Conservation (phyloP, 2,797 vertebrate genomes). For the Mionectes olivaceus region DNA sequence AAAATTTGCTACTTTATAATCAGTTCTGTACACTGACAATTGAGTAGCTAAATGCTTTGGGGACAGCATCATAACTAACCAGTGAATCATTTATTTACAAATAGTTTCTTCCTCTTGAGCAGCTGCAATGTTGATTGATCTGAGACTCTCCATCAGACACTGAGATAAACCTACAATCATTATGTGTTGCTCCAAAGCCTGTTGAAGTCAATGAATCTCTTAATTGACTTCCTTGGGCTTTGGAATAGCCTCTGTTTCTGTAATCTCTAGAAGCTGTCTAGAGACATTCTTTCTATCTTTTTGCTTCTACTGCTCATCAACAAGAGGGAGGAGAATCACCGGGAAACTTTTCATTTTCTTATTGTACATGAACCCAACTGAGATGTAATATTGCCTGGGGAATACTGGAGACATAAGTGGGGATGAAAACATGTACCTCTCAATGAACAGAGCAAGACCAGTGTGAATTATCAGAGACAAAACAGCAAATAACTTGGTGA, state of each 20-base stretch:
- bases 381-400: background rate
- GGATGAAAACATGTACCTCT: background rate
- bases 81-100: constrained; percentile 21
- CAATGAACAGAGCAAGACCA: background rate
- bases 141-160: background rate
- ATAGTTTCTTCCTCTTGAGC: background rate
- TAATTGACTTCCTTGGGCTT: background rate
- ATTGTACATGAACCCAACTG: background rate
- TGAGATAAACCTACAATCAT: background rate
- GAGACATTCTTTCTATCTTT: background rate
- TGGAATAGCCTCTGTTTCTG: background rate
- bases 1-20: background rate
- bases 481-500: background rate
- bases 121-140: background rate
- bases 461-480: background rate
- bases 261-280: background rate
- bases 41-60: background rate
- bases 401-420: background rate
- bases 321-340: background rate
- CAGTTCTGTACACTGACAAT: background rate
- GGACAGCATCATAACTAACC: background rate
- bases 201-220: background rate
- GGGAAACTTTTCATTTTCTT: background rate
- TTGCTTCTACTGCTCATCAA: background rate
- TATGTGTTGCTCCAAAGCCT: background rate